Evolutionary conservation across 2,797 vertebrate species (phyloP).

Genomic region (Sibirionetta formosa): DNA sequence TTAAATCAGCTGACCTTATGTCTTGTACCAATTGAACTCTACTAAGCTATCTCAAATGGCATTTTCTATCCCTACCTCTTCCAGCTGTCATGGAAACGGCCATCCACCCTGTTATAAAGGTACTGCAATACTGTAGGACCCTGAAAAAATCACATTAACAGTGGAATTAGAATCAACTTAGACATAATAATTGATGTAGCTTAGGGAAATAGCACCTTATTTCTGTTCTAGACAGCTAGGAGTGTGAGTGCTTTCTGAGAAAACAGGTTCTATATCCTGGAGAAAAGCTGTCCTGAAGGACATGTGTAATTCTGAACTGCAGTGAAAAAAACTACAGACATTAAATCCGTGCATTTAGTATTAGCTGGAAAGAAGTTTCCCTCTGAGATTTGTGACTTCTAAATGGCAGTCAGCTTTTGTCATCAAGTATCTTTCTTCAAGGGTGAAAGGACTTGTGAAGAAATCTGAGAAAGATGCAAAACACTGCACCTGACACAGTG

Average conservation of each 20-base stretch:
- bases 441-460: not conserved
- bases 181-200: not conserved
- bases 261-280: not conserved
- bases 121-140: not conserved
- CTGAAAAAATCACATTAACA: constrained; percentile 41
- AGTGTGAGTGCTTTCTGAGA: not conserved
- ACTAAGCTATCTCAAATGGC: constrained; percentile 33
- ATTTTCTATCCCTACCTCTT: not conserved
- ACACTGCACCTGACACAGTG: not conserved
- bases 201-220: not conserved
- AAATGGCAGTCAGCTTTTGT: not conserved
- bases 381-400: not conserved
- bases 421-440: not conserved
- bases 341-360: not conserved
- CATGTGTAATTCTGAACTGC: not conserved
- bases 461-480: not conserved
- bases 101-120: not conserved
- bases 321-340: not conserved
- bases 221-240: not conserved
- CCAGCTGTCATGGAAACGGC: constrained; percentile 45
- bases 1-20: constrained; percentile 26
- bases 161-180: constrained; percentile 18
- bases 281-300: not conserved
- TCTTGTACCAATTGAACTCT: constrained; percentile 3
- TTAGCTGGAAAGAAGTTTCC: not conserved